These are phyloP conservation scores for Enteromius argenteus DNA, from an alignment of 2,797 vertebrate species.

Conservation along the genomic window DNA sequence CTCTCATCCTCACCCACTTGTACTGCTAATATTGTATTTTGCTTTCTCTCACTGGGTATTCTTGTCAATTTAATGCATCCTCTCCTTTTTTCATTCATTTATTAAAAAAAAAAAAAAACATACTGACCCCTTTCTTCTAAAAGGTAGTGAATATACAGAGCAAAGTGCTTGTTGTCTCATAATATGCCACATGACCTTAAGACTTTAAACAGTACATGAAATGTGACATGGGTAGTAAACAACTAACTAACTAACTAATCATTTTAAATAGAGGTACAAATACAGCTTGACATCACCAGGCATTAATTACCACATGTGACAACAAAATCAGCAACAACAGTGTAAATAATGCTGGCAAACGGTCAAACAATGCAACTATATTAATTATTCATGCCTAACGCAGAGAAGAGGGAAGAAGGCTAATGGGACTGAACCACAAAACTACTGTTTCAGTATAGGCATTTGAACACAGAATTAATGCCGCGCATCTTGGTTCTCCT, in stretches of 20 bases:
- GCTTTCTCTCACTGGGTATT: not conserved
- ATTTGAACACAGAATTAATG: constrained; percentile 13
- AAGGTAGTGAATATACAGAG: not conserved
- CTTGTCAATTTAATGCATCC: not conserved
- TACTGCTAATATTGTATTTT: not conserved
- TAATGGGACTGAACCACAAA: not conserved
- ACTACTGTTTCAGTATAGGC: not conserved
- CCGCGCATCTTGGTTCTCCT: not conserved
- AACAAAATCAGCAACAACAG: constrained; percentile 14
- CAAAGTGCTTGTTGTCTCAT: not conserved
- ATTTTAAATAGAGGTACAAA: constrained; percentile 12
- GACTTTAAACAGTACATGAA: not conserved
- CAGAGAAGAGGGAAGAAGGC: not conserved
- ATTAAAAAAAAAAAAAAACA: not conserved
- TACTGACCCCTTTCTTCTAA: not conserved
- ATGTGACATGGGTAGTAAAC: not conserved
- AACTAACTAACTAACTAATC: constrained; percentile 26
- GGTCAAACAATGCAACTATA: constrained; percentile 5
- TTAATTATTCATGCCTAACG: not conserved
- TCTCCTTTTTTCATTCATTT: not conserved
- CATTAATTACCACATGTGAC: constrained; percentile 4
- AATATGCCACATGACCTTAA: not conserved
- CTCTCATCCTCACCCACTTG: constrained; percentile 12
- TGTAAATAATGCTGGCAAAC: constrained; percentile 11
- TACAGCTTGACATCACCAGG: constrained; percentile 9